Evolutionary conservation across 2,888 invertebrate species (phyloP).

Genomic region (Prosopocoilus inquinatus): DNA sequence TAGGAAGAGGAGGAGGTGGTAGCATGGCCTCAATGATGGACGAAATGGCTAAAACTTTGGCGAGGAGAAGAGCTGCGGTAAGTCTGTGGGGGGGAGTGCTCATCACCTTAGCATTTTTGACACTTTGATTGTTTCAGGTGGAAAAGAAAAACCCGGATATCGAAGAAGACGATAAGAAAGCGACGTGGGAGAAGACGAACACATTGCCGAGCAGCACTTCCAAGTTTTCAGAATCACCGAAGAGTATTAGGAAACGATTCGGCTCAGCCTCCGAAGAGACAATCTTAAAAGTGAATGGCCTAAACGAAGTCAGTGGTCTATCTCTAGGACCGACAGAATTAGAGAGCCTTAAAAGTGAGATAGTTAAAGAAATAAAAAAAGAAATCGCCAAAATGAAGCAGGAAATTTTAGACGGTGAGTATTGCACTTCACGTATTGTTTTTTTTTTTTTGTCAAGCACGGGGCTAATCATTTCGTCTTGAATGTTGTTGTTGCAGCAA

Average conservation of each 20-base stretch:
- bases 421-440: background rate
- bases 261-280: constrained; percentile 88
- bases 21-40: constrained; percentile 93
- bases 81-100: too few relatives aligned
- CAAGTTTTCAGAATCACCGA: constrained; percentile 69
- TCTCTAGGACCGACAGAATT: constrained; percentile 75
- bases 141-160: constrained; percentile 49
- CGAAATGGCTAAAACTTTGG: constrained; percentile 93
- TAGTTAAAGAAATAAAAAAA: constrained; percentile 85
- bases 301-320: constrained; percentile 53
- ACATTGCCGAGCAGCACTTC: constrained; percentile 64
- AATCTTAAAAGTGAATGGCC: constrained; percentile 73
- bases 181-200: constrained; percentile 69
- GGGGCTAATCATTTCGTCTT: constrained; percentile 23
- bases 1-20: constrained; percentile 57
- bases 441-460: background rate
- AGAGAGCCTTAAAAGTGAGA: constrained; percentile 90
- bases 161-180: constrained; percentile 52
- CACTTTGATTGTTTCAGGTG: constrained; percentile 36
- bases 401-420: constrained; percentile 91
- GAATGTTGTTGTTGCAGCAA: constrained; percentile 64
- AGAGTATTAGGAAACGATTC: constrained; percentile 80
- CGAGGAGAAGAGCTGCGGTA: constrained; percentile 75
- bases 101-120: too few relatives aligned
- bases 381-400: constrained; percentile 91